Conservation (phyloP, 2,113 vertebrate species). For the Microcebus jonahi region DNA sequence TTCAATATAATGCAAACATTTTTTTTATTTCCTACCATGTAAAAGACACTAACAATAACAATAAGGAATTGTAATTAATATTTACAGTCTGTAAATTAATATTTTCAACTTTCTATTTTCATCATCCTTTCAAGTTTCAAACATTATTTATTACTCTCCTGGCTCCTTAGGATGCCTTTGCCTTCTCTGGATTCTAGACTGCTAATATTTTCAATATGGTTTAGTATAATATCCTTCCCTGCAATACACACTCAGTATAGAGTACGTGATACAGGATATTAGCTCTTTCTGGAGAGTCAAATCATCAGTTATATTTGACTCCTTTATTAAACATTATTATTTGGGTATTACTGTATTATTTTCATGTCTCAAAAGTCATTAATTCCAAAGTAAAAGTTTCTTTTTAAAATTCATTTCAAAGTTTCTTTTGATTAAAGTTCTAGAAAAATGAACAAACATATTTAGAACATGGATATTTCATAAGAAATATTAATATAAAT, state of each 20-base stretch:
- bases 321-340: background rate
- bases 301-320: background rate
- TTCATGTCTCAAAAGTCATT: background rate
- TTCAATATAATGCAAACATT: background rate
- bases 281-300: background rate
- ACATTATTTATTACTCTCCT: background rate
- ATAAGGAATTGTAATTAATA: background rate
- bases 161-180: background rate
- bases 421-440: background rate
- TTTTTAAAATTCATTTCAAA: background rate
- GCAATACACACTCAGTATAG: background rate
- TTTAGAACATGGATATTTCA: background rate
- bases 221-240: background rate
- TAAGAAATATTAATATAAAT: background rate
- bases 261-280: accelerated
- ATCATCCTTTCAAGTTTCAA: background rate
- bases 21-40: background rate
- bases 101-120: background rate
- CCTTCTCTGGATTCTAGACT: background rate
- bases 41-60: background rate
- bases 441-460: background rate
- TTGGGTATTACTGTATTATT: background rate
- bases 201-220: background rate
- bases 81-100: background rate
- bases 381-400: background rate